Evolutionary conservation across 2,113 vertebrate species (phyloP).

Genomic region (Damaliscus lunatus): DNA sequence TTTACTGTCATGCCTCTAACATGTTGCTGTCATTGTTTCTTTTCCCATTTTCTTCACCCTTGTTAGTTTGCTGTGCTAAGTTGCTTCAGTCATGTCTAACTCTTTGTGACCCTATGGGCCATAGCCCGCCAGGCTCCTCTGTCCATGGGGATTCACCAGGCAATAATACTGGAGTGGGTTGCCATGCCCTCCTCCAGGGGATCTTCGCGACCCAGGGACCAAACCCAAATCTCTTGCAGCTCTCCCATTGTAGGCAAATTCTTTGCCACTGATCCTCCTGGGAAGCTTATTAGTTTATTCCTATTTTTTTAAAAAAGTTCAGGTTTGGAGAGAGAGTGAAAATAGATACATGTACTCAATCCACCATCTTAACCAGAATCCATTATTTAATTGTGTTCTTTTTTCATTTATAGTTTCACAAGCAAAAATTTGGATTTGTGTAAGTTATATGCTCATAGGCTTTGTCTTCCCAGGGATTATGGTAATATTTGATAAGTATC

Average conservation of each 20-base stretch:
- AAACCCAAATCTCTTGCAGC: neutral
- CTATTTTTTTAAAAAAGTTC: neutral
- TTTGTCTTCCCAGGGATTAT: neutral
- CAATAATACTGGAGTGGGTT: neutral
- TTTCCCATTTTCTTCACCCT: neutral
- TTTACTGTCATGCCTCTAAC: neutral
- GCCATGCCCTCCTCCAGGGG: neutral
- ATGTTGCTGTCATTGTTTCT: neutral
- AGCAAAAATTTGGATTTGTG: neutral
- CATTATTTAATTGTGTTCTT: neutral
- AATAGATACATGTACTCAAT: neutral
- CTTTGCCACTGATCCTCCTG: neutral
- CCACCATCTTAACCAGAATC: neutral
- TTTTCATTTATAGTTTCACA: slow-evolving; percentile 14
- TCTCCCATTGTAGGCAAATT: neutral
- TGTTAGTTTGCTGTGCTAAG: neutral
- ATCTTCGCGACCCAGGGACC: neutral
- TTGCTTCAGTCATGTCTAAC: neutral
- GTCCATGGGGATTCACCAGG: neutral
- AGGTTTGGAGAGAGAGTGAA: neutral
- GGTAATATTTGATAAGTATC: neutral
- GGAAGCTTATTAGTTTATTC: neutral
- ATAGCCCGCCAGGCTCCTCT: neutral
- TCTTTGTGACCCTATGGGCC: neutral
- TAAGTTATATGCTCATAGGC: neutral